Evolutionary conservation across 1,140 invertebrate genomes (phyloP), one percentile per base, ranked within the genome.

Genomic region (Laupala kohalensis): DNA sequence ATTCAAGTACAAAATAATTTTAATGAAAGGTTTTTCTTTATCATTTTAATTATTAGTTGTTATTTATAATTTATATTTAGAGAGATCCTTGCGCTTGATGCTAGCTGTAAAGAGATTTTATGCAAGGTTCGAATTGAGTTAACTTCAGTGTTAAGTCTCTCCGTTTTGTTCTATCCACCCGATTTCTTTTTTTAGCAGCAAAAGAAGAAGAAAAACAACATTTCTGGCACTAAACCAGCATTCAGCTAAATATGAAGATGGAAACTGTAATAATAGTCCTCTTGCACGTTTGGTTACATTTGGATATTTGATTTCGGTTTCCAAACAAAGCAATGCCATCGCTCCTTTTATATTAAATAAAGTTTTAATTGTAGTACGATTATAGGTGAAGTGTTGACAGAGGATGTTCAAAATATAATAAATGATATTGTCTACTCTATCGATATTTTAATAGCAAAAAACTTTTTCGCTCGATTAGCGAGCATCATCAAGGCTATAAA

Each of bases 151-250:
- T 76, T 69, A 73, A 75, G 73, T 76, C 70, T 75, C 74, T 71
- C 71, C 75, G 69, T 76, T 75, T 69, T 75, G 74, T 73, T 71
- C 71, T 70, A 74, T 74, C 73, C 72, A 73, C 66, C 72, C 62
- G 64, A 74, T 73, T 73, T 73, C 66, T 74, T 74, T 65, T 65
- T n/a, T 65, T 65, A 65, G 64, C 25, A 65, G 64, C 64, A 75
- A 74, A n/a, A n/a, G n/a, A n/a, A n/a, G n/a, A n/a, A n/a, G n/a
- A n/a, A n/a, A n/a, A n/a, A n/a, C n/a, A 75, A 73, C 68, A 73
- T 75, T 73, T 74, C 75, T 71, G 73, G 73, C 74, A 75, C 74
- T 75, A 75, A 74, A 76, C 75, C 70, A 72, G 73, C 53, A 75
- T 73, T 73, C 71, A 75, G 72, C 69, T 74, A 76, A 65, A 64